phyloP scores from a whole-genome alignment of 2,888 invertebrate species.

The Anthrax anthrax region DNA sequence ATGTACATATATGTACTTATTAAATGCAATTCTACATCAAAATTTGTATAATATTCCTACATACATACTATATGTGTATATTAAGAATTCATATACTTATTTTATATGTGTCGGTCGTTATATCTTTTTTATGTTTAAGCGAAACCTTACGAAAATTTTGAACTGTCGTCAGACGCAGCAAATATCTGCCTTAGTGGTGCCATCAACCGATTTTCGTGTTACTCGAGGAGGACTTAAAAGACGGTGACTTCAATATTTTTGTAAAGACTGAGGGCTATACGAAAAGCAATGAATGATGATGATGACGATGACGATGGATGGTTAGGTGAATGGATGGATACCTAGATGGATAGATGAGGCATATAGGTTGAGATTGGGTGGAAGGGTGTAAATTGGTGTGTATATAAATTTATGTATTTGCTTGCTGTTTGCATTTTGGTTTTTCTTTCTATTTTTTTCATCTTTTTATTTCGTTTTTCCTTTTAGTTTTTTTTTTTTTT shows the following conservation, averaged over 20 bases:
- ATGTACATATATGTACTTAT: background rate
- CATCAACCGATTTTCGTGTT: constrained; percentile 7
- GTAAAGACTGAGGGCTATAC: constrained; percentile 2
- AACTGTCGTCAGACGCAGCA: background rate
- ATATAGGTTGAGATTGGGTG: too few relatives aligned
- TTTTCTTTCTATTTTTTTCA: background rate
- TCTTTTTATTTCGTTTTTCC: background rate
- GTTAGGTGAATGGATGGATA: too few relatives aligned
- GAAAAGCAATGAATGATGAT: background rate
- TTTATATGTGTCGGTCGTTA: too few relatives aligned
- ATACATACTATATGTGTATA: too few relatives aligned
- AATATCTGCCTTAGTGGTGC: constrained; percentile 2
- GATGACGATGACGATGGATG: too few relatives aligned
- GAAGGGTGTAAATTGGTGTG: too few relatives aligned
- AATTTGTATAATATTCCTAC: too few relatives aligned
- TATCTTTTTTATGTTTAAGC: background rate
- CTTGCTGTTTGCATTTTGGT: too few relatives aligned
- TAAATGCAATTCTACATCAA: too few relatives aligned
- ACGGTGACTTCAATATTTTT: background rate
- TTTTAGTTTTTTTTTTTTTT: background rate
- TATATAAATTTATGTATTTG: too few relatives aligned
- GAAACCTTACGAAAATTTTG: constrained; percentile 7
- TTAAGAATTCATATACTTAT: too few relatives aligned
- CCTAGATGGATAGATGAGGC: too few relatives aligned
- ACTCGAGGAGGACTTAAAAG: constrained; percentile 4